Percentiles rank a stretch among this genome's conserved stretches.
These are phyloP conservation scores for Pristionchus fissidentatus DNA, from an alignment of 2,888 invertebrate species.

Conservation along the genomic window DNA sequence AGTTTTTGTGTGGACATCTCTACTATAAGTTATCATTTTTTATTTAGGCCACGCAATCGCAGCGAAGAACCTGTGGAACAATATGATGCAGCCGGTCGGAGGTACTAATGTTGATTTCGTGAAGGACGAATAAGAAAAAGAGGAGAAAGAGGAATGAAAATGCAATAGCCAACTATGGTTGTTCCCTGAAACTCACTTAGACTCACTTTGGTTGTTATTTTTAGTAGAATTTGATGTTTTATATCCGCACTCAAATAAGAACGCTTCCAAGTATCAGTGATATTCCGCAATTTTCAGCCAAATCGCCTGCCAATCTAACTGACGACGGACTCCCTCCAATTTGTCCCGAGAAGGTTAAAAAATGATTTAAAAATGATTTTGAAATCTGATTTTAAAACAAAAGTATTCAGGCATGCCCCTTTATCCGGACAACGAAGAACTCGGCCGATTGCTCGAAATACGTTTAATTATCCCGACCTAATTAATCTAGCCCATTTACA, in stretches of 20 bases:
- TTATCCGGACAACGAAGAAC: constrained; percentile 10
- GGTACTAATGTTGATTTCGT: background rate
- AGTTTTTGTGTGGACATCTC: too few species aligned
- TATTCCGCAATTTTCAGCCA: background rate
- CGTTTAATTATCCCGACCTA: too few species aligned
- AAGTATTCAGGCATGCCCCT: background rate
- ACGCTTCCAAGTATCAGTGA: too few species aligned
- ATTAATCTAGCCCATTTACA: too few species aligned
- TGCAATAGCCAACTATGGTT: too few species aligned
- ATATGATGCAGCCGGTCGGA: constrained; percentile 44
- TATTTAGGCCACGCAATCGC: constrained; percentile 59
- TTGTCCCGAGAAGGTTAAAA: background rate
- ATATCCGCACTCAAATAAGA: too few species aligned
- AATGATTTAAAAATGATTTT: background rate
- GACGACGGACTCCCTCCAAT: background rate
- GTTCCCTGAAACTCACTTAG: too few species aligned
- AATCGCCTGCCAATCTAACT: background rate
- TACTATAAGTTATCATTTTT: too few species aligned
- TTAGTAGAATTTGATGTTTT: too few species aligned
- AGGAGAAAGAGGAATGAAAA: too few species aligned
- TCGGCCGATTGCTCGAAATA: background rate
- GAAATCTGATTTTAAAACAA: background rate
- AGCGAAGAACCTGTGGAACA: constrained; percentile 64
- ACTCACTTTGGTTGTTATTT: too few species aligned
- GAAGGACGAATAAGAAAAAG: background rate